Evolutionary conservation across 2,113 vertebrate species (phyloP), one percentile per base, ranked within the genome.

Genomic region (Xiphias gladius): DNA sequence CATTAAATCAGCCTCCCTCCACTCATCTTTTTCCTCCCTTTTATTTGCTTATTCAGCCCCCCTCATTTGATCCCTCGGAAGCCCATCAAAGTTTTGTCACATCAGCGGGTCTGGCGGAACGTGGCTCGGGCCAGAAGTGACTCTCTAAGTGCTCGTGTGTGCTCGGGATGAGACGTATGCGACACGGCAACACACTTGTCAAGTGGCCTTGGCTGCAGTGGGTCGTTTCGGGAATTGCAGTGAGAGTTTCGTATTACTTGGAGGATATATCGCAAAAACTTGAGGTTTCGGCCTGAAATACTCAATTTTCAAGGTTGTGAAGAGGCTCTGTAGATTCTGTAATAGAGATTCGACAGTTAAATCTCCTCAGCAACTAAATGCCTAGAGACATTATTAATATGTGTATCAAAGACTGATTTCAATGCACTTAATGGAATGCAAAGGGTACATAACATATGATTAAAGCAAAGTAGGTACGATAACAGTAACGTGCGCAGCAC

Each of bases 31-130:
- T 66, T 17, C n/a, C 24, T 68, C 24, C 7, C 52, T 72, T 71
- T 62, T 20, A 70, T 74, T 71, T 64, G 43, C 73, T 55, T 12
- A 11, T 81, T 59, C 43, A 4, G 2, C 69, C 14, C 55, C 32
- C 41, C 37, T 43, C 26, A 22, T 37, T 59, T 55, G 62, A 76
- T 68, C 78, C 39, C 68, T 54, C 4, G 20, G 37, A 35, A 71
- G 30, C 46, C 77, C 32, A 24, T 88, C 67, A 76, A 54, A 61
- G 78, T 75, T 78, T 14, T 17, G 58, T 84, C 77, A 77, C 69
- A 74, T 88, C 76, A 75, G 85, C 28, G 32, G 22, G 55, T 85
- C 61, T 69, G 43, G 55, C n/a, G 2, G 28, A 32, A 62, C 2
- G 35, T 19, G 19, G 17, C 46, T 83, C 9, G 1, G 41, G 59